A percentile compares a stretch with the other conserved stretches of the same genome.
Evolutionary conservation across 2,888 invertebrate species (phyloP).

Genomic region (Synanthedon myopaeformis): DNA sequence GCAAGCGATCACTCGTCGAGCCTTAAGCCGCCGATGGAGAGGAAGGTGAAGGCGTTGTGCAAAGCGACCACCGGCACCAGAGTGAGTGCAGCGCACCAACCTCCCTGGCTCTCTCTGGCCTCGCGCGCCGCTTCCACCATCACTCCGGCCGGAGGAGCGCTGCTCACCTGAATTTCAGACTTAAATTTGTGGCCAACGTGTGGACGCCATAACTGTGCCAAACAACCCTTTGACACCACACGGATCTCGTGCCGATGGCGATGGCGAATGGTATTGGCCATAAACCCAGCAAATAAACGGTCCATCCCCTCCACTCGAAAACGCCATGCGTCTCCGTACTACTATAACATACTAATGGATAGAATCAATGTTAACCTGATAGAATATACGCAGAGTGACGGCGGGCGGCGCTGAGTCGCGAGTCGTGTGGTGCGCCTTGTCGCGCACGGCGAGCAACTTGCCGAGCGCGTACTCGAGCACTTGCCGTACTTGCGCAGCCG

Average conservation of each 20-base stretch:
- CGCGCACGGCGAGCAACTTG: conserved; percentile 56
- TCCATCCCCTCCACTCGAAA: no score
- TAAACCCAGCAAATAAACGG: no score
- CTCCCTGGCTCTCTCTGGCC: conserved; percentile 22
- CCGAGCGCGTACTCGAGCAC: conserved; percentile 65
- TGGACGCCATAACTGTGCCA: no score
- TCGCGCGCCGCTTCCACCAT: conserved; percentile 18
- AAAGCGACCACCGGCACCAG: conserved; percentile 84
- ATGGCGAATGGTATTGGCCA: no score
- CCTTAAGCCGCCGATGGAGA: conserved; percentile 85
- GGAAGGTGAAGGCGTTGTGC: conserved; percentile 84
- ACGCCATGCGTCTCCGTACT: no score
- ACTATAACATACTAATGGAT: background rate
- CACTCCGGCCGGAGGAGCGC: conserved; percentile 31
- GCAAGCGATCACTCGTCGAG: conserved; percentile 65
- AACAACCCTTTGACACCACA: no score
- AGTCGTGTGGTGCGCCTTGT: conserved; percentile 65
- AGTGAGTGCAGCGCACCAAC: conserved; percentile 74
- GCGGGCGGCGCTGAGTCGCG: conserved; percentile 61
- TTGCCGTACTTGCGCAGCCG: conserved; percentile 40
- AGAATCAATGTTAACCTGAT: conserved; percentile 65
- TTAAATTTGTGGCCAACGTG: no score
- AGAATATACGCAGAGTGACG: conserved; percentile 83
- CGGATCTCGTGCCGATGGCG: no score
- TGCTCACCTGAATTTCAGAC: conserved; percentile 68